A percentile compares a stretch with the other conserved stretches of the same genome.
Evolutionary conservation across 2,113 vertebrate genomes (phyloP).

Genomic region (Gyps fulvus): DNA sequence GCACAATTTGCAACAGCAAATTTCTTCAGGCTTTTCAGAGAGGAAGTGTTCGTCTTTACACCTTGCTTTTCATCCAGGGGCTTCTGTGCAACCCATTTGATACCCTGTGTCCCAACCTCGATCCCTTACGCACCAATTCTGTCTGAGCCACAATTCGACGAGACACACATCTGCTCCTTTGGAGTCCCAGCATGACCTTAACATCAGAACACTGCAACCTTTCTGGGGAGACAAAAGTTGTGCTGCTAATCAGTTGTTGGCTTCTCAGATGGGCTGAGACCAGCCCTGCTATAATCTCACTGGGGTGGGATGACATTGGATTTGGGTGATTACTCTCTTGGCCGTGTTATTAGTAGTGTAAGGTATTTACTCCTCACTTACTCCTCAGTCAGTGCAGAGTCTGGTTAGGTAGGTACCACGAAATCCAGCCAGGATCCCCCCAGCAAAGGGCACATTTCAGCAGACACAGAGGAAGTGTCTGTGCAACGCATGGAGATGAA

Average conservation of each 20-base stretch:
- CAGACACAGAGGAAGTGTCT: neutral
- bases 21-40: neutral
- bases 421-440: neutral
- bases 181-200: neutral
- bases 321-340: neutral
- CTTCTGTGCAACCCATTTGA: neutral
- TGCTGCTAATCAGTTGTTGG: neutral
- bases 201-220: neutral
- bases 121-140: neutral
- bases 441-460: neutral
- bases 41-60: neutral
- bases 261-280: neutral
- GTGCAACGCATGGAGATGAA: neutral
- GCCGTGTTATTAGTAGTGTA: neutral
- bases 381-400: neutral
- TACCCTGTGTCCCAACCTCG: neutral
- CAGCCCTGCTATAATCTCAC: neutral
- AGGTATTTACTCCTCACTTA: neutral
- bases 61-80: neutral
- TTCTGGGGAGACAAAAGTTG: neutral
- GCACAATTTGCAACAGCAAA: neutral
- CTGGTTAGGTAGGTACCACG: neutral
- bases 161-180: neutral
- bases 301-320: too few species aligned
- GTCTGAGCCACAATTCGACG: neutral